Conservation (phyloP, 1,140 invertebrate species). For the Pseudachorutes palmiensis region DNA sequence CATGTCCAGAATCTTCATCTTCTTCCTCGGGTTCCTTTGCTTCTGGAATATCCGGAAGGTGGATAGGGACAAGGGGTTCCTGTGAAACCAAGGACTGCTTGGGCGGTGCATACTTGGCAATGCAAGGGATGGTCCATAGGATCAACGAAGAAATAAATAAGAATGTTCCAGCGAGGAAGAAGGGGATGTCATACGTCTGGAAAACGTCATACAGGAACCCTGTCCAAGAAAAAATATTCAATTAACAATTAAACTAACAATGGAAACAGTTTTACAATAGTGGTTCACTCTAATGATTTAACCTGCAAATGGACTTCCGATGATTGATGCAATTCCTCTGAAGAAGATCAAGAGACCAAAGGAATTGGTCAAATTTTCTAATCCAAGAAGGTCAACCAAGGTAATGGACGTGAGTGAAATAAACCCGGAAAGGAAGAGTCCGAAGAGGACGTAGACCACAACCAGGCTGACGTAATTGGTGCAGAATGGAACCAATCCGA, state of each 20-base stretch:
- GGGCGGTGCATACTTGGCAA: slow-evolving; percentile 53
- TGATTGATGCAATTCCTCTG: slow-evolving; percentile 80
- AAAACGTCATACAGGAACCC: slow-evolving; percentile 84
- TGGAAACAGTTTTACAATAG: slow-evolving; percentile 8
- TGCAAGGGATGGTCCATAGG: slow-evolving; percentile 69
- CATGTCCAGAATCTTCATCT: neutral
- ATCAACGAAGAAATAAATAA: slow-evolving; percentile 76
- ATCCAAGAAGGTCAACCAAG: slow-evolving; percentile 85
- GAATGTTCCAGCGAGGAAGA: slow-evolving; percentile 81
- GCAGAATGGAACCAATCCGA: slow-evolving; percentile 76
- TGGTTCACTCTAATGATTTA: slow-evolving; percentile 33
- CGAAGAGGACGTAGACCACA: slow-evolving; percentile 78
- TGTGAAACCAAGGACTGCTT: slow-evolving; percentile 40
- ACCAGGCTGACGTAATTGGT: slow-evolving; percentile 65
- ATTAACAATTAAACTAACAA: slow-evolving; percentile 6
- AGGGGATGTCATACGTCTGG: slow-evolving; percentile 73
- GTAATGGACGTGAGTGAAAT: slow-evolving; percentile 98
- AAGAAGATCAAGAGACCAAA: slow-evolving; percentile 92
- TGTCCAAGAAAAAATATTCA: slow-evolving; percentile 45
- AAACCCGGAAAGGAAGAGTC: slow-evolving; percentile 90
- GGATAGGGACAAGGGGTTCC: neutral
- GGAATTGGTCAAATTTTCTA: slow-evolving; percentile 92
- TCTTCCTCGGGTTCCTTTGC: neutral
- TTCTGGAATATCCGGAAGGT: neutral
- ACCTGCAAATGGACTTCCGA: slow-evolving; percentile 60